Base-by-base conservation (phyloP, 2,888 invertebrate species). In the Sphinx pinastri region DNA sequence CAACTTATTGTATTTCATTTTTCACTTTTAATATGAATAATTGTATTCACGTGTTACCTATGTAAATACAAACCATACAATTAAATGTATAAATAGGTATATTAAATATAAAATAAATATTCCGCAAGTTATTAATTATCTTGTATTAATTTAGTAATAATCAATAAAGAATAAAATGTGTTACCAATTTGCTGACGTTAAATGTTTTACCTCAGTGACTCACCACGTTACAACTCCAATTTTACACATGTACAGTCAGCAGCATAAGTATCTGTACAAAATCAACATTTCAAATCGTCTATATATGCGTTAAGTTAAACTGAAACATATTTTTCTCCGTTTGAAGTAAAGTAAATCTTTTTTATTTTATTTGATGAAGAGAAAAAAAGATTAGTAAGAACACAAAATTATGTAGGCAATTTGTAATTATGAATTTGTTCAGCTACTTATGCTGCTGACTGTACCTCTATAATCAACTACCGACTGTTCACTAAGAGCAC, bases 201-300 rank as follows among this genome's bases (percentile, higher is more conserved):
- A 63, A 63, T 10, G 14, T 58, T 31, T 63, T 63, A 63, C 63
- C 63, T 63, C 19, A 12, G 12, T 12, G 63, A 47, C 49, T 38
- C 38, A 38, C 38, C 38, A 4, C 38, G 38, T 2, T 38, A 63
- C 63, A 63, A 63, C 19, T 63, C 14, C 49, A 49, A 49, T 19
- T 63, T 63, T 49, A 13, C 63, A 63, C 63, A 63, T 63, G 63
- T n/a, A n/a, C n/a, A n/a, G n/a, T n/a, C n/a, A n/a, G n/a, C n/a
- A n/a, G n/a, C n/a, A n/a, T n/a, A n/a, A n/a, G n/a, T n/a, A n/a
- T n/a, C n/a, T n/a, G n/a, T n/a, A n/a, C n/a, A n/a, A n/a, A n/a
- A n/a, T n/a, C n/a, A n/a, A n/a, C n/a, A n/a, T n/a, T n/a, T n/a
- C n/a, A n/a, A n/a, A n/a, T n/a, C n/a, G n/a, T n/a, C n/a, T n/a